Evolutionary conservation across 2,113 vertebrate species (phyloP).

Genomic region (Pitta sordida): DNA sequence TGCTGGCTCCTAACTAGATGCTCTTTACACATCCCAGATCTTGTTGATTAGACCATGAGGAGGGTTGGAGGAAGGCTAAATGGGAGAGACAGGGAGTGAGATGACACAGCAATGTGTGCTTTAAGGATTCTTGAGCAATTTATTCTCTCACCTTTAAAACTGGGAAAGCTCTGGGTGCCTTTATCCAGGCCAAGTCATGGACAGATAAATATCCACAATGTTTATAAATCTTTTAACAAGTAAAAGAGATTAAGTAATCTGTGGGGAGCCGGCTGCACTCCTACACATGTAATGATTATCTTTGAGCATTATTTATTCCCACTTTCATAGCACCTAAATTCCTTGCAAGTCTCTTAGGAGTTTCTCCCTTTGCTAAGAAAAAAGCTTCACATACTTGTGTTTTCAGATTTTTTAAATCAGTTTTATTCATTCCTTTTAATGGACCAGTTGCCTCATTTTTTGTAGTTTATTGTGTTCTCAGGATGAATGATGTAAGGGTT

Average conservation of each 20-base stretch:
- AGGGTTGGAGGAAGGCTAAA: not conserved
- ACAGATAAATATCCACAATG: not conserved
- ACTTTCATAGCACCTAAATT: not conserved
- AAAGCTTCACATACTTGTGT: not conserved
- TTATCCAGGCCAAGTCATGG: not conserved
- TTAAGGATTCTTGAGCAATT: slow-evolving; percentile 8
- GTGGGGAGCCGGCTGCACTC: not conserved
- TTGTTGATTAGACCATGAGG: not conserved
- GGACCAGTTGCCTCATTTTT: not conserved
- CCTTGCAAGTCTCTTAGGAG: not conserved
- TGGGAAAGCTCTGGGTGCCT: not conserved
- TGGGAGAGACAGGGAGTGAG: not conserved
- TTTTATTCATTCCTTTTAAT: not conserved
- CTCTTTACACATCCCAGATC: not conserved
- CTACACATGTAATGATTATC: not conserved
- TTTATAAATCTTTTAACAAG: not conserved
- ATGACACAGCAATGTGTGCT: not conserved
- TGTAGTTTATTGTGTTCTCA: not conserved
- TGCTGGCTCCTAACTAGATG: not conserved
- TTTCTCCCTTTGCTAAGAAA: not conserved
- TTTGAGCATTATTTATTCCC: not conserved
- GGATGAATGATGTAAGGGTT: not conserved
- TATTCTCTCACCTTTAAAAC: not conserved
- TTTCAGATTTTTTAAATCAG: not conserved
- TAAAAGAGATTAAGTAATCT: not conserved